phyloP scores from a whole-genome alignment of 2,888 invertebrate genomes.

The Hydriomena furcata region DNA sequence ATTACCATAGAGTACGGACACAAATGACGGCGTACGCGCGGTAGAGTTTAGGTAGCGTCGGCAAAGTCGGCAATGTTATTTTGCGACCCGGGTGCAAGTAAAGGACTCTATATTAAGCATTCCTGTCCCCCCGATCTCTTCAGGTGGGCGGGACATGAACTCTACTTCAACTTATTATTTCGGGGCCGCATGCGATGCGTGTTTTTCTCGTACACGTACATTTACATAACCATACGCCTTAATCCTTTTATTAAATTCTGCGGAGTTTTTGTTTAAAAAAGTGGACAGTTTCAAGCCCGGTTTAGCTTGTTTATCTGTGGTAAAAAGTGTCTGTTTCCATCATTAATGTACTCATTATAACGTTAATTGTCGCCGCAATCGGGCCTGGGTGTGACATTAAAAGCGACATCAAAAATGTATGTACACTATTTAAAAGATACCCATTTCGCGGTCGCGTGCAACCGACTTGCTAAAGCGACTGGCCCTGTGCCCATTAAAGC shows the following conservation, averaged over 20 bases:
- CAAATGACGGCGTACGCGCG: conserved; percentile 43
- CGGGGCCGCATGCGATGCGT: conserved; percentile 66
- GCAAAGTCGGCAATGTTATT: conserved; percentile 74
- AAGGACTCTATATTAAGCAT: conserved; percentile 82
- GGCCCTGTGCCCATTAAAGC: conserved; percentile 80
- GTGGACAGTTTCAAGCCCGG: conserved; percentile 28
- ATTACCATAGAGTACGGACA: conserved; percentile 44
- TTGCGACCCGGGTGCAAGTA: conserved; percentile 73
- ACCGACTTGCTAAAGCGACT: conserved; percentile 77
- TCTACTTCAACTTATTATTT: conserved; percentile 80
- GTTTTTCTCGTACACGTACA: conserved; percentile 69
- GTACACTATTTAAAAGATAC: conserved; percentile 79
- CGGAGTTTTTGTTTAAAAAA: conserved; percentile 46
- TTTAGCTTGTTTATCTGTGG: conserved; percentile 27
- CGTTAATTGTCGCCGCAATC: conserved; percentile 77
- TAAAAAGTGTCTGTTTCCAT: conserved; percentile 40
- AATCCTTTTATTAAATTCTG: conserved; percentile 75
- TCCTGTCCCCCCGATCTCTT: conserved; percentile 76
- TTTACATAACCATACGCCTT: conserved; percentile 63
- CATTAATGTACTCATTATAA: conserved; percentile 75
- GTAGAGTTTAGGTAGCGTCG: conserved; percentile 52
- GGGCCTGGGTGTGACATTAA: conserved; percentile 69
- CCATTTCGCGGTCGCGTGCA: conserved; percentile 75
- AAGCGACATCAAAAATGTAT: conserved; percentile 77
- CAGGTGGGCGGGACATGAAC: conserved; percentile 75